phyloP scores from a whole-genome alignment of 2,113 vertebrate genomes.

The Anolis carolinensis region DNA sequence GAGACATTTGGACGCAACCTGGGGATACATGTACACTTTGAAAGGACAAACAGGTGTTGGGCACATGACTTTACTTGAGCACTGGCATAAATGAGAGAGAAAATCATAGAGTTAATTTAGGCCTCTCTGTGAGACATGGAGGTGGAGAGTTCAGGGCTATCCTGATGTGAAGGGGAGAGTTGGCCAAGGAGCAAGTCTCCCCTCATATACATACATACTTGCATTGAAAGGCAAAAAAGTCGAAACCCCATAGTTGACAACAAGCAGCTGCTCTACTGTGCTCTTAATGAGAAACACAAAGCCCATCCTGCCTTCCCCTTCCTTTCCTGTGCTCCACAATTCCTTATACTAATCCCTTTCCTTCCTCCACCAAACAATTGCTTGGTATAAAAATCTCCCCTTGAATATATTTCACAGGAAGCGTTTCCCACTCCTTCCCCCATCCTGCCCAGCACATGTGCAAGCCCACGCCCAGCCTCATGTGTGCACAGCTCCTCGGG shows the following conservation, averaged over 20 bases:
- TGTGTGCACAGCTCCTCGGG: not conserved
- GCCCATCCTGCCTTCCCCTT: constrained; percentile 71
- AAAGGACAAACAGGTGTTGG: constrained; percentile 5
- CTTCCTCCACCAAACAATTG: constrained; percentile 77
- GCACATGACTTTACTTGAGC: not conserved
- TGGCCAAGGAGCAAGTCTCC: constrained; percentile 24
- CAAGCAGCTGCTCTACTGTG: constrained; percentile 62
- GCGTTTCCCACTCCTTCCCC: constrained; percentile 60
- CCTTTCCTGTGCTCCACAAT: constrained; percentile 75
- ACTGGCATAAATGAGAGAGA: not conserved
- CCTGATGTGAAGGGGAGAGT: constrained; percentile 15
- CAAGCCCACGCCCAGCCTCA: constrained; percentile 7
- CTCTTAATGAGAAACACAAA: constrained; percentile 75
- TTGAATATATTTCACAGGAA: constrained; percentile 71
- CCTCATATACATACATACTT: constrained; percentile 28
- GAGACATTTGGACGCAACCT: not conserved
- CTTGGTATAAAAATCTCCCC: constrained; percentile 69
- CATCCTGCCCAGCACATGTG: constrained; percentile 30
- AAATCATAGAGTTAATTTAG: not conserved
- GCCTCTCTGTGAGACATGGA: not conserved
- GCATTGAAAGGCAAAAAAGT: constrained; percentile 33
- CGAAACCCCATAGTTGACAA: constrained; percentile 55
- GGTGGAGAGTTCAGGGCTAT: not conserved
- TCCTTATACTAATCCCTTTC: constrained; percentile 72
- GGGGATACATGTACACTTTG: not conserved